These are phyloP conservation scores for Pseudopleuronectes americanus DNA, from an alignment of 2,797 vertebrate species.

Conservation along the genomic window DNA sequence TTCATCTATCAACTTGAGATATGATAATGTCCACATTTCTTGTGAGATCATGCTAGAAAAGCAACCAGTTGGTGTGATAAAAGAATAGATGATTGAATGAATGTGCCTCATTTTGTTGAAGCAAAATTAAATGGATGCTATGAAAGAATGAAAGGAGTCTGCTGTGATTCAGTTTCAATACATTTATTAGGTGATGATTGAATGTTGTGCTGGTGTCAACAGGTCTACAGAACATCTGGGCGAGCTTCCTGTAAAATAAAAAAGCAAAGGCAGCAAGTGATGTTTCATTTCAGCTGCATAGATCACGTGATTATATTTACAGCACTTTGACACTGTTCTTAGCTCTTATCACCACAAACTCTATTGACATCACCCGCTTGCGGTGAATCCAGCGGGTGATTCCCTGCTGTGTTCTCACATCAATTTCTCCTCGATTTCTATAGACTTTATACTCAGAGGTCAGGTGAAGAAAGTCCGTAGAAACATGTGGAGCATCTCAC, in stretches of 20 bases:
- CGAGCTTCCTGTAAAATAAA: conserved; percentile 19
- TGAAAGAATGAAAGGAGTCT: background rate
- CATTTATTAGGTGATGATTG: conserved; percentile 14
- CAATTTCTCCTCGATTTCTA: no score
- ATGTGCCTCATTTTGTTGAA: background rate
- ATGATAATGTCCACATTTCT: background rate
- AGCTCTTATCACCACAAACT: no score
- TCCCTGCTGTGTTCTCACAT: no score
- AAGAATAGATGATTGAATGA: background rate
- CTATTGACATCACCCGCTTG: no score
- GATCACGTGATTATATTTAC: no score
- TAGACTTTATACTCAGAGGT: no score
- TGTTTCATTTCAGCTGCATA: no score
- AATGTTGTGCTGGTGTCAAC: background rate
- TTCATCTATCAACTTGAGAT: background rate
- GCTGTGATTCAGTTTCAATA: background rate
- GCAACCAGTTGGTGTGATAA: no score
- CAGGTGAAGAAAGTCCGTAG: no score
- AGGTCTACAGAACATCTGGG: background rate
- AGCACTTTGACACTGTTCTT: no score
- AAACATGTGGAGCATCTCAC: no score
- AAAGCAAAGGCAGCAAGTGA: background rate
- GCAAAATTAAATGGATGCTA: background rate
- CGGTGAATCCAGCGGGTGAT: no score
- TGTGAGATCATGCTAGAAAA: background rate